Evolutionary conservation across 2,797 vertebrate species (phyloP).

Genomic region (Neosilurus mollespiculum): DNA sequence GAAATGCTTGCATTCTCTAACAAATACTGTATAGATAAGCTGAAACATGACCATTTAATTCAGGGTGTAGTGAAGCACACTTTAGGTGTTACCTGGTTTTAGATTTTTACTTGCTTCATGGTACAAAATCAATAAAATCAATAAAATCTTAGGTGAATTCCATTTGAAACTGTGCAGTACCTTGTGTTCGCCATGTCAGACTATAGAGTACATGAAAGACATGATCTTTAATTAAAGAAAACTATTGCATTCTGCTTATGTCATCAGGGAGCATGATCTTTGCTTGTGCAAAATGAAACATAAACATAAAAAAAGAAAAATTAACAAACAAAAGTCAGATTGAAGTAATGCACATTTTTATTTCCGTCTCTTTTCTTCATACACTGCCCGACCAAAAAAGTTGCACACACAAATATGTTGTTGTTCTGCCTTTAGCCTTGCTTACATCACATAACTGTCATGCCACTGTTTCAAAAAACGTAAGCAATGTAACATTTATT

Average conservation of each 20-base stretch:
- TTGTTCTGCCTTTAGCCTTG: too few relatives aligned
- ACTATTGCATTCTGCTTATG: not conserved
- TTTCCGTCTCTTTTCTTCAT: not conserved
- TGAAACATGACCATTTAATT: not conserved
- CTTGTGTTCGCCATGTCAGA: not conserved
- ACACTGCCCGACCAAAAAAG: too few relatives aligned
- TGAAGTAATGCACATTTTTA: not conserved
- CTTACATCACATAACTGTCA: too few relatives aligned
- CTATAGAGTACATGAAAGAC: not conserved
- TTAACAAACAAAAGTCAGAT: not conserved
- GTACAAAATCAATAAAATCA: not conserved
- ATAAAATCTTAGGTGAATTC: too few relatives aligned
- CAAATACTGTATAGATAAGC: not conserved
- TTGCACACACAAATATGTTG: too few relatives aligned
- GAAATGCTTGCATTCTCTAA: too few relatives aligned
- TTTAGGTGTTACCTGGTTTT: not conserved
- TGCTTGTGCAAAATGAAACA: not conserved
- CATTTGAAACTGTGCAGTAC: too few relatives aligned
- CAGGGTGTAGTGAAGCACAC: not conserved
- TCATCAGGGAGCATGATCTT: not conserved
- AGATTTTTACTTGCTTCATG: not conserved
- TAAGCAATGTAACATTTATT: too few relatives aligned
- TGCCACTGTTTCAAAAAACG: too few relatives aligned
- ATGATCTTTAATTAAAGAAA: not conserved
- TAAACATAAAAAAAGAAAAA: not conserved